phyloP scores from a whole-genome alignment of 2,113 vertebrate species.

The Kryptolebias marmoratus region DNA sequence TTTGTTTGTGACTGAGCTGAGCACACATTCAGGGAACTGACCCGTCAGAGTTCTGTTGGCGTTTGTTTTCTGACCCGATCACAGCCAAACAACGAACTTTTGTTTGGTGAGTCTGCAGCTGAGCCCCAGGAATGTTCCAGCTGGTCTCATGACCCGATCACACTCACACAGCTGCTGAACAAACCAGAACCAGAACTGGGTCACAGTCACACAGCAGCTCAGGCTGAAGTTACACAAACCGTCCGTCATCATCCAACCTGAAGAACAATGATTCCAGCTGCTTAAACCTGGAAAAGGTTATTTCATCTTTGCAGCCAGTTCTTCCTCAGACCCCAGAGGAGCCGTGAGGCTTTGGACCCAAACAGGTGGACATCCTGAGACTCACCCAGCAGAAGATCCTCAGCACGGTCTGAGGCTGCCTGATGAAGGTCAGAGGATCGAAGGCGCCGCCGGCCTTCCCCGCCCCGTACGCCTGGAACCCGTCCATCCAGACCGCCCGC shows the following conservation, averaged over 20 bases:
- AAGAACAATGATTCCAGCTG: no score
- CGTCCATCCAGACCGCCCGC: constrained; percentile 55
- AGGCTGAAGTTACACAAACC: neutral
- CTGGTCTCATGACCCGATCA: constrained; percentile 50
- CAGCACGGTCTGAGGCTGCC: constrained; percentile 69
- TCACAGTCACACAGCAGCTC: no score
- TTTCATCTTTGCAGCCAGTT: no score
- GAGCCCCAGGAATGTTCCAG: constrained; percentile 55
- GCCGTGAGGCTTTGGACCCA: no score
- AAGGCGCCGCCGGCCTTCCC: constrained; percentile 71
- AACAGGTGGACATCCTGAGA: neutral
- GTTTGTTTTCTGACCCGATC: neutral
- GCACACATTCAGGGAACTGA: neutral
- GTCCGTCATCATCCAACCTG: neutral
- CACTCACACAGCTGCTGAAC: constrained; percentile 17
- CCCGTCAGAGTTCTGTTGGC: neutral
- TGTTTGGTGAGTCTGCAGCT: constrained; percentile 36
- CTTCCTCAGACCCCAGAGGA: no score
- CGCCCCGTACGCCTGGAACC: constrained; percentile 69
- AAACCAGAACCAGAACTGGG: constrained; percentile 11
- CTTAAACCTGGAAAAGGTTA: no score
- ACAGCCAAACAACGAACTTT: neutral
- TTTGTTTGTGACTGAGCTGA: neutral
- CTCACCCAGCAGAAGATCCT: constrained; percentile 74
- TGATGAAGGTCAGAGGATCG: constrained; percentile 62